A percentile compares a stretch with the other conserved stretches of the same genome.
Evolutionary conservation across 1,140 invertebrate species (phyloP).

Genomic region (Drosophila sucinea): DNA sequence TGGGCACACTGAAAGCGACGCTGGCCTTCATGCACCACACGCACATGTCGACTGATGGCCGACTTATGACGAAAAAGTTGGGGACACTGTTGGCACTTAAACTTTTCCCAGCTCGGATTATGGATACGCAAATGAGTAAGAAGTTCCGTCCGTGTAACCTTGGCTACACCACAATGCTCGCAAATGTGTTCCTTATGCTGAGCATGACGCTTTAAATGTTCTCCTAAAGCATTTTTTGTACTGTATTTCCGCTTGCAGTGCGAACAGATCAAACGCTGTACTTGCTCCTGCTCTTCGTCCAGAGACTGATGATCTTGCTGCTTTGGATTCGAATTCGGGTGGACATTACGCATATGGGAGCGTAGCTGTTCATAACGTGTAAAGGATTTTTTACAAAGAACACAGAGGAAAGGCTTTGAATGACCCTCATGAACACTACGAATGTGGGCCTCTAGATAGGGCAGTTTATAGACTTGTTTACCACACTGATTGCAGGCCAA

Average conservation of each 20-base stretch:
- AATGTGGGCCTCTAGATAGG: slow-evolving; percentile 75
- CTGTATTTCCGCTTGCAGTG: slow-evolving; percentile 67
- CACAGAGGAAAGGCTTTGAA: slow-evolving; percentile 69
- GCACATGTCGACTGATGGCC: slow-evolving; percentile 72
- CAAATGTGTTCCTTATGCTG: slow-evolving; percentile 71
- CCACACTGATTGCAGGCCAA: slow-evolving; percentile 69
- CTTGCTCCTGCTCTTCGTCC: slow-evolving; percentile 31
- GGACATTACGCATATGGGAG: slow-evolving; percentile 63
- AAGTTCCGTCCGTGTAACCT: slow-evolving; percentile 72
- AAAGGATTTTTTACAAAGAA: slow-evolving; percentile 63
- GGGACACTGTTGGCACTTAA: slow-evolving; percentile 73
- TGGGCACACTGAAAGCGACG: slow-evolving; percentile 62
- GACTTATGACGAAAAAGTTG: slow-evolving; percentile 76
- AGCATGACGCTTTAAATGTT: slow-evolving; percentile 72
- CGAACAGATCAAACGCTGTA: slow-evolving; percentile 55
- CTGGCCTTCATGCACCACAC: slow-evolving; percentile 72
- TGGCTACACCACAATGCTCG: slow-evolving; percentile 70
- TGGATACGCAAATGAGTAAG: slow-evolving; percentile 74
- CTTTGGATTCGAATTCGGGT: slow-evolving; percentile 30
- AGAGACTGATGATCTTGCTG: slow-evolving; percentile 20
- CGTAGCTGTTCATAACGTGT: slow-evolving; percentile 75
- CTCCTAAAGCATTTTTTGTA: slow-evolving; percentile 68
- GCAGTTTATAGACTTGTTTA: slow-evolving; percentile 74
- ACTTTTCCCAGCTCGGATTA: slow-evolving; percentile 72
- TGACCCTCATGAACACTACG: slow-evolving; percentile 72